A percentile compares a stretch with the other conserved stretches of the same genome.
phyloP scores from a whole-genome alignment of 2,888 invertebrate genomes.

The Dorcus parallelipipedus region DNA sequence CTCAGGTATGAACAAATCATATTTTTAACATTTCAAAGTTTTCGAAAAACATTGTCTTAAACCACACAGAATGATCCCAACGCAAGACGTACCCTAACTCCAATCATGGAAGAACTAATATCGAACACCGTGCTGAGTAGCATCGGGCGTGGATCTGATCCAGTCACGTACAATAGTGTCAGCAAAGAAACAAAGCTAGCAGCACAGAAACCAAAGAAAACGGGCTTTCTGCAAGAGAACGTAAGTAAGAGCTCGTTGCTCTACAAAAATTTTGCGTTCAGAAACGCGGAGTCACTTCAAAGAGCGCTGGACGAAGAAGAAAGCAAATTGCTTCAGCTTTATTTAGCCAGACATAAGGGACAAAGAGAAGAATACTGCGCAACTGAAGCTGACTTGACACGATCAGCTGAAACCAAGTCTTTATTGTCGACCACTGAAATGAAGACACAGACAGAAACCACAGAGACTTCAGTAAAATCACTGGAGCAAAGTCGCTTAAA shows the following conservation, averaged over 20 bases:
- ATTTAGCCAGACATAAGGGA: background rate
- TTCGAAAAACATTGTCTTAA: too few relatives aligned
- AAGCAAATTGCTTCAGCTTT: background rate
- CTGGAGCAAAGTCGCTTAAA: slow-evolving; percentile 24
- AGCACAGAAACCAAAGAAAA: too few relatives aligned
- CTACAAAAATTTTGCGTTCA: slow-evolving; percentile 10
- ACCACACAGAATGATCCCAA: too few relatives aligned
- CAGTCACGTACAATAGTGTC: too few relatives aligned
- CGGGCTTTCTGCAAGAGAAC: background rate
- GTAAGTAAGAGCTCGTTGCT: slow-evolving; percentile 12
- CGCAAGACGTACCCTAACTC: too few relatives aligned
- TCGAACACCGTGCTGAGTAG: too few relatives aligned
- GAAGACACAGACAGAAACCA: slow-evolving; percentile 21
- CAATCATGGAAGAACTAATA: too few relatives aligned
- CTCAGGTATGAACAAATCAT: too few relatives aligned
- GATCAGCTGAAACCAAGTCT: background rate
- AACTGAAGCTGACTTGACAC: background rate
- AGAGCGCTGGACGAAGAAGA: slow-evolving; percentile 6
- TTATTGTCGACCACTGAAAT: background rate
- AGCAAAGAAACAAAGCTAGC: too few relatives aligned
- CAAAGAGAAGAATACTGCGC: background rate
- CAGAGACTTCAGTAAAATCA: slow-evolving; percentile 7
- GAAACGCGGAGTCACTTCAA: slow-evolving; percentile 11
- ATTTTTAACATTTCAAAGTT: too few relatives aligned
- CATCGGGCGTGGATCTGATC: too few relatives aligned